A percentile compares a stretch with the other conserved stretches of the same genome.
Evolutionary conservation across 2,797 vertebrate species (phyloP).

Genomic region (Betta splendens): DNA sequence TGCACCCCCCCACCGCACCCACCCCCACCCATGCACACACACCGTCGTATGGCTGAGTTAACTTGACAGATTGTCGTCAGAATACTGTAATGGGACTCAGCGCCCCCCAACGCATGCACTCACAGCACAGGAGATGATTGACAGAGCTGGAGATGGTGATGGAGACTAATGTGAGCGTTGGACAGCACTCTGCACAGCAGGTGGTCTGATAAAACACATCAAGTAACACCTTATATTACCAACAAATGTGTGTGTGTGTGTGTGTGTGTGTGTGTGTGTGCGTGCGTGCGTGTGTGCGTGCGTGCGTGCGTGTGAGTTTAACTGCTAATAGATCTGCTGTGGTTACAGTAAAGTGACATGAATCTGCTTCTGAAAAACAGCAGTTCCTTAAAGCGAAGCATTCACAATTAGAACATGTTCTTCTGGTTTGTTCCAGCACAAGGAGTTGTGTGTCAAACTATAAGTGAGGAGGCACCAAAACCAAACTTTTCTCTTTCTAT

Average conservation of each 20-base stretch:
- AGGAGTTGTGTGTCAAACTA: neutral
- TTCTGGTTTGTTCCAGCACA: too few relatives aligned
- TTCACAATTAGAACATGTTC: constrained; percentile 12
- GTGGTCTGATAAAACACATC: constrained; percentile 31
- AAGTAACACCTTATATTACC: constrained; percentile 6
- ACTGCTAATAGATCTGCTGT: constrained; percentile 16
- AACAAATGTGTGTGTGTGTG: neutral
- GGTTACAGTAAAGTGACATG: neutral
- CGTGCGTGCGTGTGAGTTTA: constrained; percentile 16
- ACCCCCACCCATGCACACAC: constrained; percentile 14
- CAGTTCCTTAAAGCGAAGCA: constrained; percentile 21
- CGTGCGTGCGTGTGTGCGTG: neutral
- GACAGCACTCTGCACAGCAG: constrained; percentile 51
- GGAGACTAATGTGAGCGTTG: constrained; percentile 45
- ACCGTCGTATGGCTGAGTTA: constrained; percentile 70
- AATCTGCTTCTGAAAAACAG: constrained; percentile 4
- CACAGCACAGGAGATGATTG: constrained; percentile 51
- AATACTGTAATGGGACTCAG: constrained; percentile 73
- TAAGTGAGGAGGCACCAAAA: neutral
- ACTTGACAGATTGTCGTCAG: constrained; percentile 79
- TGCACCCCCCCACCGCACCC: too few relatives aligned
- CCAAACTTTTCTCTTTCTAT: neutral
- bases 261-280: neutral
- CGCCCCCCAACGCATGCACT: constrained; percentile 7
- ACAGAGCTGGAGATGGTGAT: constrained; percentile 49